Evolutionary conservation across 2,888 invertebrate genomes (phyloP), one percentile per base, ranked within the genome.

Genomic region (Ecliptopera silaceata): DNA sequence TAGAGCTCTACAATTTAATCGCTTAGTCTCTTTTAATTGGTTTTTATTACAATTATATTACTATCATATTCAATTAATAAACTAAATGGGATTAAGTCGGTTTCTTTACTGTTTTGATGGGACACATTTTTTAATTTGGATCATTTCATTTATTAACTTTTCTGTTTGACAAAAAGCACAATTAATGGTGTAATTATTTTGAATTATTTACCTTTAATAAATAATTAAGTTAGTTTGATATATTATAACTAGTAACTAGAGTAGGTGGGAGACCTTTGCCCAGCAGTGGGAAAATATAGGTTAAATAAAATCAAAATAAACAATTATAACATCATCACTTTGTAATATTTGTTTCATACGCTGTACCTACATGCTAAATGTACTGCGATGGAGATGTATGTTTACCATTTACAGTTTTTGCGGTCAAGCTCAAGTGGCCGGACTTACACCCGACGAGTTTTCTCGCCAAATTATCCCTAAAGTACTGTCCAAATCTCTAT

Each of bases 1-100:
- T 79, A 79, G 76, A 69, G 12, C 17, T 75, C 77, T 77, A 77
- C 76, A 78, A 70, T 78, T 81, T 83, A 82, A 84, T 85, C 80
- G 76, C 76, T 82, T 76, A 78, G 70, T 75, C 67, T 75, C 67
- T 77, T 84, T 85, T 85, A 82, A 86, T 84, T 83, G 79, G 81
- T 70, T 67, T 72, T 69, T 68, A 75, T 75, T 74, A 64, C 57
- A 64, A 68, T 74, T 81, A 82, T 82, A 80, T 84, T 45, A 13
- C 45, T 53, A 46, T 53, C 67, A 74, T 74, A 75, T 75, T 81
- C 79, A 82, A 84, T 88, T 86, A 86, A 86, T 80, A 78, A 77
- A 73, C 68, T 81, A 80, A 86, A 82, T 82, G 77, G 79, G 79
- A 75, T 75, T 69, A 62, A 65, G 75, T 71, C 76, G 70, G 74